phyloP scores from a whole-genome alignment of 2,113 vertebrate genomes.

The Lepus europaeus region DNA sequence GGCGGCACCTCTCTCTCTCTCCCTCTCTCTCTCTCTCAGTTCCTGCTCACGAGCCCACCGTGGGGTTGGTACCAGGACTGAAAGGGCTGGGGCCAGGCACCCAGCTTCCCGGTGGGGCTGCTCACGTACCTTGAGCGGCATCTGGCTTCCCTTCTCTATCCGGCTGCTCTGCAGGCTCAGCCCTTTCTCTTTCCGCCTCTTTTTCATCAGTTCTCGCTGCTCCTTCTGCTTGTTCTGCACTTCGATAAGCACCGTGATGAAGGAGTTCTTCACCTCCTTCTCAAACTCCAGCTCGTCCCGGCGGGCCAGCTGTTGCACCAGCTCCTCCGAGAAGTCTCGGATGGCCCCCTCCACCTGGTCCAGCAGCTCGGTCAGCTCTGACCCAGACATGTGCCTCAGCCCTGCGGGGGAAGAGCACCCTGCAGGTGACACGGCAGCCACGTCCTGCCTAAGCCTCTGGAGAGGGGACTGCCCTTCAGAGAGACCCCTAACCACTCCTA shows the following conservation, averaged over 20 bases:
- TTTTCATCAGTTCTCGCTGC: slow-evolving; percentile 93
- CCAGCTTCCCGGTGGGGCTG: fast-evolving
- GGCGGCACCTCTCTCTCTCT: no score
- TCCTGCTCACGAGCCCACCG: background rate
- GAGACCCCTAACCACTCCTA: background rate
- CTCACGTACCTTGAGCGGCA: slow-evolving; percentile 93
- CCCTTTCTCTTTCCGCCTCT: slow-evolving; percentile 93
- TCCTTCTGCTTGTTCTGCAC: slow-evolving; percentile 97
- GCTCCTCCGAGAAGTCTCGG: slow-evolving; percentile 93
- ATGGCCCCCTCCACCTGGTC: slow-evolving; percentile 92
- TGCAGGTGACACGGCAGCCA: background rate
- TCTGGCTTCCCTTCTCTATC: slow-evolving; percentile 90
- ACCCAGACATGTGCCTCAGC: slow-evolving; percentile 91
- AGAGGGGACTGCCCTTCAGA: background rate
- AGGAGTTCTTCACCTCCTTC: slow-evolving; percentile 97
- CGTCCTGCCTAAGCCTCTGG: background rate
- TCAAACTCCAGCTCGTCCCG: slow-evolving; percentile 96
- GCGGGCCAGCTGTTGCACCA: slow-evolving; percentile 93
- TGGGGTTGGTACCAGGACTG: background rate
- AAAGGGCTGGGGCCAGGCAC: fast-evolving
- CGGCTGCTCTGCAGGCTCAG: slow-evolving; percentile 91
- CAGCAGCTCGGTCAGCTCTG: slow-evolving; percentile 90
- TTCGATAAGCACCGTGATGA: slow-evolving; percentile 95
- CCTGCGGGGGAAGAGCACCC: slow-evolving; percentile 83
- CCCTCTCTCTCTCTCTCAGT: background rate